Evolutionary conservation across 2,888 invertebrate species (phyloP), one percentile per base, ranked within the genome.

Genomic region (Escarpia spicata): DNA sequence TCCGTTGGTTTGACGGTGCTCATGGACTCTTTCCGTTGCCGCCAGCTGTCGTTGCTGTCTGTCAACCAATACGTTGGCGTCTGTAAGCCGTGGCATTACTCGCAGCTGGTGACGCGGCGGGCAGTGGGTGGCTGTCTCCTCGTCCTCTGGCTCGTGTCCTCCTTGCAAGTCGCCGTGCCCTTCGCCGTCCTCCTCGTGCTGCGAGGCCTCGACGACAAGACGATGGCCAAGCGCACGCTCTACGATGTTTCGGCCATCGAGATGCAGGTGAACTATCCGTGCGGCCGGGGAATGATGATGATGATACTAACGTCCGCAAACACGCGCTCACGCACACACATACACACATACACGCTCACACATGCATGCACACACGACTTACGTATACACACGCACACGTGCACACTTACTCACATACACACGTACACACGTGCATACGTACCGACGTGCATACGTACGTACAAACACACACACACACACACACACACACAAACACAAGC

Each of bases 1-100:
- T 26, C 60, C 60, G 60, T 19, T 60, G 60, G 26, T 19, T 4
- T 60, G 1, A 19, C 15, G 60, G 15, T 19, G 60, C 60, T 60
- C 2, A 60, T 26, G 60, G 15, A 12, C 26, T 60, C 0, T 26
- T 60, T 15, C 2, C 15, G 15, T 60, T 26, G 91, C 60, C 94
- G 93, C 91, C 89, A 94, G 60, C 92, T 94, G 44, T 93, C 94
- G 1, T 92, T 94, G 43, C 92, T 94, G 31, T 92, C 93, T 8
- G 31, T 94, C 43, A 94, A 92, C 90, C 94, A 94, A 90, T 94
- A 93, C 43, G 92, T 94, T 0, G 94, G 94, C n/a, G 94, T 94
- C 0, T 94, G 94, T 75, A 75, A 75, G 43, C 94, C 94, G 8
- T 93, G 92, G 93, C 43, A 89, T 4, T 94, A 94, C 92, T 92